A percentile compares a stretch with the other conserved stretches of the same genome.
phyloP scores from a whole-genome alignment of 2,113 vertebrate species.

The Burhinus bistriatus region DNA sequence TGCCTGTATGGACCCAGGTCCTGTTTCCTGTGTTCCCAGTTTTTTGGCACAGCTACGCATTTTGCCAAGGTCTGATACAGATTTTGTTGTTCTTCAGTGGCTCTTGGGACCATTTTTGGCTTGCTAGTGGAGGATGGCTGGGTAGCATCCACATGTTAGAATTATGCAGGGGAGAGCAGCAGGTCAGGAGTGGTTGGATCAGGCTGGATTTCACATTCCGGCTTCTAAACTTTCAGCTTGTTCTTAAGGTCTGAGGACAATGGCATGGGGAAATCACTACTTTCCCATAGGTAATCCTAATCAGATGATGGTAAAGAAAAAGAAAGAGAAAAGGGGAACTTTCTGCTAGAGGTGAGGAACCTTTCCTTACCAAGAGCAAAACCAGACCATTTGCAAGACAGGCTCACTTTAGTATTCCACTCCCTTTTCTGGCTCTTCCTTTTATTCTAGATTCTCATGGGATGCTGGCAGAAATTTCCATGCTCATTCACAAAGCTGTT shows the following conservation, averaged over 20 bases:
- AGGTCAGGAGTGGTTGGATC: neutral
- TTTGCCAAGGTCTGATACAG: neutral
- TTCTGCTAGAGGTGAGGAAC: neutral
- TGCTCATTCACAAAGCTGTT: neutral
- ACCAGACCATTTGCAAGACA: neutral
- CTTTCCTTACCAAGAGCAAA: neutral
- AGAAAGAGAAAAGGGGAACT: neutral
- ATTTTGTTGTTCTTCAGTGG: neutral
- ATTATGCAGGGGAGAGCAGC: neutral
- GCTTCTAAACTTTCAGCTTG: neutral
- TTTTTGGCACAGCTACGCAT: neutral
- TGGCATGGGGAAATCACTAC: neutral
- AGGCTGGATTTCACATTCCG: neutral
- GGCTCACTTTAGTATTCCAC: neutral
- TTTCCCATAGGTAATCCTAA: neutral
- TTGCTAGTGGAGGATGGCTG: neutral
- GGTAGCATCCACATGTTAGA: neutral
- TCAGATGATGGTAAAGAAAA: neutral
- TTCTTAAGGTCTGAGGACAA: neutral
- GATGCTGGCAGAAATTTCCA: neutral
- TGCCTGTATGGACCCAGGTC: no score
- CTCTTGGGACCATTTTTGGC: neutral
- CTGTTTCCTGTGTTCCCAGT: neutral
- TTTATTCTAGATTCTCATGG: neutral
- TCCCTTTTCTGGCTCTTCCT: neutral